A percentile compares a stretch with the other conserved stretches of the same genome.
Evolutionary conservation across 2,797 vertebrate genomes (phyloP).

Genomic region (Percopsis omiscomaycus): DNA sequence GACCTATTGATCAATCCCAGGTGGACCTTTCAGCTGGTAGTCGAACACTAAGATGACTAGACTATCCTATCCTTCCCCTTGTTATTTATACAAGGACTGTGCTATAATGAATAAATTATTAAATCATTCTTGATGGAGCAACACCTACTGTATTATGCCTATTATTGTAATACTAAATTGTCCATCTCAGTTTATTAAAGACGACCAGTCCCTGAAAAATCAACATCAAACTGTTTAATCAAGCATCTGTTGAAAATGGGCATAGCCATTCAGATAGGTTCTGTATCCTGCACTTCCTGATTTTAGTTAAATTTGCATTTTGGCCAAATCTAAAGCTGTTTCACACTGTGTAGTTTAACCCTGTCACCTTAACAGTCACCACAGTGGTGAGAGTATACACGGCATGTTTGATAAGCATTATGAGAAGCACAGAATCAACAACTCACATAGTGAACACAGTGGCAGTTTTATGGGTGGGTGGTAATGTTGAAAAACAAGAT

Average conservation of each 20-base stretch:
- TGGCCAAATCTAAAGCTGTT: conserved; percentile 14
- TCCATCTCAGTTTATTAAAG: no score
- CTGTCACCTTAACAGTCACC: conserved; percentile 35
- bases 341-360: conserved; percentile 36
- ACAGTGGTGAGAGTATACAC: conserved; percentile 52
- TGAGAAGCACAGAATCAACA: conserved; percentile 50
- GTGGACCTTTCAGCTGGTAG: no score
- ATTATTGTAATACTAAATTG: no score
- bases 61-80: no score
- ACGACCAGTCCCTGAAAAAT: no score
- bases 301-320: conserved; percentile 48
- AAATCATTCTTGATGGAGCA: no score
- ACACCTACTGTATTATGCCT: no score
- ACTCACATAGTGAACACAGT: conserved; percentile 27
- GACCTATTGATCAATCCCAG: no score
- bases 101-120: no score
- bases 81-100: no score
- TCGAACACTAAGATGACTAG: no score
- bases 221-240: not conserved
- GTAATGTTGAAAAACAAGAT: conserved; percentile 19
- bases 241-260: conserved; percentile 4
- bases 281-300: conserved; percentile 6
- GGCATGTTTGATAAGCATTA: conserved; percentile 54
- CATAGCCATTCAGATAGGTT: conserved; percentile 11
- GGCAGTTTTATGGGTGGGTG: not conserved